phyloP scores from a whole-genome alignment of 2,113 vertebrate species.

The Xiphophorus hellerii region DNA sequence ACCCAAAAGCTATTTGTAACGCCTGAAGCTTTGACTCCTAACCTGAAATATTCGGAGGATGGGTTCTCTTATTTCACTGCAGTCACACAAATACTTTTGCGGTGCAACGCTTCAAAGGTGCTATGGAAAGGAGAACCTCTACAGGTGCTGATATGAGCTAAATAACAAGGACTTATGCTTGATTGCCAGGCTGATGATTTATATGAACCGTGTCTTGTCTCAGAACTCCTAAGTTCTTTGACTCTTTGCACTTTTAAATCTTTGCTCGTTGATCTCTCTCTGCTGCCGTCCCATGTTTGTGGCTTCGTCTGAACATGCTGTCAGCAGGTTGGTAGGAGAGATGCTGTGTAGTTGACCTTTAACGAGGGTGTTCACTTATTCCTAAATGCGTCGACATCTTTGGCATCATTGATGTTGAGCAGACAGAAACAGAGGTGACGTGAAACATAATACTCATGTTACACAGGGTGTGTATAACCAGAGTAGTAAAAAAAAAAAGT shows the following conservation, averaged over 20 bases:
- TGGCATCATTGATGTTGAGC: background rate
- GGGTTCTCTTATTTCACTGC: background rate
- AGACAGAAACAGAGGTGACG: background rate
- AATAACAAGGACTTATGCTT: background rate
- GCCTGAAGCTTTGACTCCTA: background rate
- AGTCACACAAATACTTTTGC: background rate
- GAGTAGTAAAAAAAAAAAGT: too few species aligned
- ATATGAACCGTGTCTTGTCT: too few species aligned
- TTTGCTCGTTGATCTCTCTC: background rate
- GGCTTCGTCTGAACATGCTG: background rate
- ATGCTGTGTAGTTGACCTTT: slow-evolving; percentile 5
- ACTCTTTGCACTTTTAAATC: background rate
- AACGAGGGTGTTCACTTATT: slow-evolving; percentile 7
- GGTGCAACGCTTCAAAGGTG: background rate
- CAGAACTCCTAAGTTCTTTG: too few species aligned
- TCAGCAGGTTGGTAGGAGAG: slow-evolving; percentile 1
- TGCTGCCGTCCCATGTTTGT: background rate
- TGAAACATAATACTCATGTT: slow-evolving; percentile 7
- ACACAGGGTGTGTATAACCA: slow-evolving; percentile 1
- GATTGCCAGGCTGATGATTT: background rate
- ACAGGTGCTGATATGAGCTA: background rate
- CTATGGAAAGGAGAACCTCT: background rate
- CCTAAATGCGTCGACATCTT: background rate
- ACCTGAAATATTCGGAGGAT: background rate
- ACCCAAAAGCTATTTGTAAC: background rate